Conservation (phyloP, 2,888 invertebrate genomes). For the Hemaris fuciformis region DNA sequence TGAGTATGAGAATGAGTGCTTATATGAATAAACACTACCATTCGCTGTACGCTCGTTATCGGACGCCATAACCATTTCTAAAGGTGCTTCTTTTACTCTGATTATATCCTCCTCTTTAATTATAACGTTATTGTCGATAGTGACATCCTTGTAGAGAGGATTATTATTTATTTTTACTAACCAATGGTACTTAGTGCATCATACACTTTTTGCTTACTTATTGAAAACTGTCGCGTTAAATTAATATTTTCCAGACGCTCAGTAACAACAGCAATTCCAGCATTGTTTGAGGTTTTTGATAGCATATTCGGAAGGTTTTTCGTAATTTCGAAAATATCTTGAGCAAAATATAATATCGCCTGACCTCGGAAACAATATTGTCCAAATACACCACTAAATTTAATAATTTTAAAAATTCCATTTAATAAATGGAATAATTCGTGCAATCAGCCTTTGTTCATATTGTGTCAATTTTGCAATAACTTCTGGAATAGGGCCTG, state of each 20-base stretch:
- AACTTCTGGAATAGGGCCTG: slow-evolving; percentile 27
- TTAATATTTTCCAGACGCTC: slow-evolving; percentile 17
- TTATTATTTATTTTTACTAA: slow-evolving; percentile 10
- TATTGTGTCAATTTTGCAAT: slow-evolving; percentile 24
- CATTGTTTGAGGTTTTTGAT: slow-evolving; percentile 13
- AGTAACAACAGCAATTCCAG: slow-evolving; percentile 13
- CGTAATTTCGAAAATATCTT: slow-evolving; percentile 21
- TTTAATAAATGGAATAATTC: slow-evolving; percentile 31
- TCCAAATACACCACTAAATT: slow-evolving; percentile 25
- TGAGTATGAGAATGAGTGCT: too few species aligned
- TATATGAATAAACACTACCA: too few species aligned
- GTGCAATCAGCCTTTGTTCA: slow-evolving; percentile 25
- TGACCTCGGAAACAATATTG: slow-evolving; percentile 29
- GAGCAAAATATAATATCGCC: slow-evolving; percentile 26
- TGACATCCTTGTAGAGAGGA: too few species aligned
- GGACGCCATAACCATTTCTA: too few species aligned
- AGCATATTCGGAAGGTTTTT: slow-evolving; percentile 16
- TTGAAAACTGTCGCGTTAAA: slow-evolving; percentile 12
- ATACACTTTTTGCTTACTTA: slow-evolving; percentile 14
- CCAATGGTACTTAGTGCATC: slow-evolving; percentile 13
- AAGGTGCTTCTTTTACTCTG: too few species aligned
- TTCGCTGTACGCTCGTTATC: too few species aligned
- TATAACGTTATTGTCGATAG: too few species aligned
- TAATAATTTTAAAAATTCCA: too few species aligned
- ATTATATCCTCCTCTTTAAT: too few species aligned